Evolutionary conservation across 2,888 invertebrate species (phyloP), one percentile per base, ranked within the genome.

Genomic region (Steinernema scapterisci): DNA sequence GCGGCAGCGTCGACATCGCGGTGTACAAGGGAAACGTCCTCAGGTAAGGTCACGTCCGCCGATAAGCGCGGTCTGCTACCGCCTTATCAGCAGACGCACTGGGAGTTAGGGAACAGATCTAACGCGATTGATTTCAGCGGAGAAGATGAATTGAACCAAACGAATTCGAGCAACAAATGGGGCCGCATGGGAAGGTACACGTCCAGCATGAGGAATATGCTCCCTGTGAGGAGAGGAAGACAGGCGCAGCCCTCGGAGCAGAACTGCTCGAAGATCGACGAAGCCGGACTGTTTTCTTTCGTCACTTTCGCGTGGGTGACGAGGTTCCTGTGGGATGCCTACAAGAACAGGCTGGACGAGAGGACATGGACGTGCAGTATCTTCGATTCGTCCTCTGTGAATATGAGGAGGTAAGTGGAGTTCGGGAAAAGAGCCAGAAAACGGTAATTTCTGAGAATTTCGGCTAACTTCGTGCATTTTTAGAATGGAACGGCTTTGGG

Each of bases 281-380:
- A 86, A 48, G 87, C 88, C 25, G 89, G 89, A 2, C 84, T 86
- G 31, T 80, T 89, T 44, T 89, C 88, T 16, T 86, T 87, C 81
- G 84, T 89, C 78, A 88, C 89, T 0, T 89, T 87, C 77, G 81
- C 87, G 43, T 89, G 89, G 89, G 85, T 89, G 71, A 87, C 88
- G n/a, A 82, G 84, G 9, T 88, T 88, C 73, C 83, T 89, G 75
- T 88, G 87, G 85, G 83, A 83, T 44, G 87, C 88, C 23, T 82
- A 73, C 73, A 74, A 38, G 56, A 83, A 85, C 31, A 74, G 80
- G 63, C 72, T 84, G n/a, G 80, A 82, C 45, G 78, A 83, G 52
- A 79, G 80, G 72, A 80, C 79, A 0, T 89, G 89, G 77, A 78
- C 81, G 46, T 86, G 88, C 73, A 84, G 87, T 38, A 81, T 86